phyloP scores from a whole-genome alignment of 2,797 vertebrate species.

The Poeciliopsis presidionis region DNA sequence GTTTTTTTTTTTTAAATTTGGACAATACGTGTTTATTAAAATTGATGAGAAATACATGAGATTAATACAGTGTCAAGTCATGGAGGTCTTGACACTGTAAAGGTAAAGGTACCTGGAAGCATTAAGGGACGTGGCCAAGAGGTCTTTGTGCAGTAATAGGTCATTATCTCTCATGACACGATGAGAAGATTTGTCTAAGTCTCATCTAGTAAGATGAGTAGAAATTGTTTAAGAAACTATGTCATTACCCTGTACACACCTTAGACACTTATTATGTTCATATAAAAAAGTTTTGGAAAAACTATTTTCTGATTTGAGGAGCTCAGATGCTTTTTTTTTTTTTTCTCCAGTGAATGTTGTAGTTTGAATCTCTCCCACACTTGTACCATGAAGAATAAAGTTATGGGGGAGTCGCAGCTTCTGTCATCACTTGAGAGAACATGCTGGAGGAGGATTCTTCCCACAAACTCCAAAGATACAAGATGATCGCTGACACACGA shows the following conservation, averaged over 20 bases:
- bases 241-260: not conserved
- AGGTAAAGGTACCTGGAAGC: not conserved
- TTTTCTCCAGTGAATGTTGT: slow-evolving; percentile 40
- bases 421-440: slow-evolving; percentile 70
- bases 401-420: slow-evolving; percentile 56
- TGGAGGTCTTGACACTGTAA: not conserved
- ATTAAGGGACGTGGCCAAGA: not conserved
- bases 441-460: slow-evolving; percentile 62
- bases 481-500: slow-evolving; percentile 44
- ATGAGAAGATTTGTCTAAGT: not conserved
- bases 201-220: not conserved
- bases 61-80: too few relatives aligned
- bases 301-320: not conserved
- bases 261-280: not conserved
- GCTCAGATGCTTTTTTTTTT: slow-evolving; percentile 4
- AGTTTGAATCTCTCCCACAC: slow-evolving; percentile 50
- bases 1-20: too few relatives aligned
- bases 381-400: slow-evolving; percentile 43
- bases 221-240: not conserved
- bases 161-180: not conserved
- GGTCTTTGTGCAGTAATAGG: not conserved
- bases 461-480: slow-evolving; percentile 54
- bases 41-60: too few relatives aligned
- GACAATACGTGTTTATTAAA: too few relatives aligned
- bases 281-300: not conserved